Conservation (phyloP, 2,113 vertebrate genomes). For the Butorides virescens region DNA sequence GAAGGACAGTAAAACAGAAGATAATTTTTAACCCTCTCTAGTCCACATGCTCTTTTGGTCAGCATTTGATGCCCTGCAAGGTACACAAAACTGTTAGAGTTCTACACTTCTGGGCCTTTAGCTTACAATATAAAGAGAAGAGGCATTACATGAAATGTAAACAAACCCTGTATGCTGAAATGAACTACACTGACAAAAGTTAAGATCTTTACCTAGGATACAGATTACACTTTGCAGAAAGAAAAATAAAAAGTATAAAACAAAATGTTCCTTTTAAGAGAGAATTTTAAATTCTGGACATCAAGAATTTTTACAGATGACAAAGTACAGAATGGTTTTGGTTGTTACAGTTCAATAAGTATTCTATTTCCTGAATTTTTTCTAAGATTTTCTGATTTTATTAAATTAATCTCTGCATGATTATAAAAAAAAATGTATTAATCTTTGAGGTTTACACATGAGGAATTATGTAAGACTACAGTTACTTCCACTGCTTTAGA, state of each 20-base stretch:
- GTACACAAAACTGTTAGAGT: neutral
- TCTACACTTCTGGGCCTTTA: neutral
- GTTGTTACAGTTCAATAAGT: neutral
- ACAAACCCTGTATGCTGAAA: neutral
- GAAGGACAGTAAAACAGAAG: constrained; percentile 1
- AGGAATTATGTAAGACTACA: neutral
- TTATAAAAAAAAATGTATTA: neutral
- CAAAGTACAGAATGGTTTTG: neutral
- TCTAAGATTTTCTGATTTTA: neutral
- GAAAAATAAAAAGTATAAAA: neutral
- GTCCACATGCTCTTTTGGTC: neutral
- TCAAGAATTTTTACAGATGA: neutral
- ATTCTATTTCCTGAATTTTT: neutral
- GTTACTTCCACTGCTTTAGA: constrained; percentile 25
- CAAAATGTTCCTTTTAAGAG: neutral
- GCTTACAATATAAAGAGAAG: neutral
- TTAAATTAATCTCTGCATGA: neutral
- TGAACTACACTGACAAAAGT: neutral
- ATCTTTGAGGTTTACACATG: neutral
- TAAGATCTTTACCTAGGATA: neutral
- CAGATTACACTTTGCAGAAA: neutral
- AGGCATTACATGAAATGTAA: neutral
- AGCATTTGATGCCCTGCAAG: neutral
- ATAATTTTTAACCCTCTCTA: neutral
- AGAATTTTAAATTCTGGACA: neutral